phyloP scores from a whole-genome alignment of 1,140 invertebrate species.

The Drosophila tani region DNA sequence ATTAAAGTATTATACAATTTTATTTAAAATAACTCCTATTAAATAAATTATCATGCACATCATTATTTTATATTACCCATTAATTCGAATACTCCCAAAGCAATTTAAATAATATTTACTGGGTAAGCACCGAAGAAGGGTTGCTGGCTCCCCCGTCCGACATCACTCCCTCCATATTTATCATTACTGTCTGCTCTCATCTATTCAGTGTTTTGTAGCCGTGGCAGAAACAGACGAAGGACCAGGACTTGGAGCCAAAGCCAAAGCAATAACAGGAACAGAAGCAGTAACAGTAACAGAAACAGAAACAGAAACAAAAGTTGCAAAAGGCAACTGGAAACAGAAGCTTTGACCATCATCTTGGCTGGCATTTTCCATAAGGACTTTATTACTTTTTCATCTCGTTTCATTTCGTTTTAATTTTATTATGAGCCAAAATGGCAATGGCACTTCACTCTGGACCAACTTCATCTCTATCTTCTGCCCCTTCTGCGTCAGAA shows the following conservation, averaged over 20 bases:
- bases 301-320: constrained; percentile 13
- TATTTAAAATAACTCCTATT: too few species aligned
- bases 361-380: constrained; percentile 76
- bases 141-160: constrained; percentile 26
- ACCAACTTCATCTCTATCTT: constrained; percentile 31
- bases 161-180: constrained; percentile 26
- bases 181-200: constrained; percentile 41
- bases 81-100: neutral
- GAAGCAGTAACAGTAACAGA: constrained; percentile 19
- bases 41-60: too few species aligned
- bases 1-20: too few species aligned
- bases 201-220: constrained; percentile 53
- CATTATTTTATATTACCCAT: too few species aligned
- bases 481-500: constrained; percentile 12
- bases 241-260: constrained; percentile 15
- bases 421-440: constrained; percentile 82
- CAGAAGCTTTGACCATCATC: constrained; percentile 57
- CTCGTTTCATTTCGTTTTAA: constrained; percentile 83
- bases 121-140: constrained; percentile 35
- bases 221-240: constrained; percentile 24
- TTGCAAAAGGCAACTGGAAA: constrained; percentile 8
- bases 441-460: constrained; percentile 64
- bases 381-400: constrained; percentile 84
- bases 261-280: constrained; percentile 36
- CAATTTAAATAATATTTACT: constrained; percentile 4